Base-by-base conservation (phyloP, 2,888 invertebrate genomes). In the Latrodectus hesperus region DNA sequence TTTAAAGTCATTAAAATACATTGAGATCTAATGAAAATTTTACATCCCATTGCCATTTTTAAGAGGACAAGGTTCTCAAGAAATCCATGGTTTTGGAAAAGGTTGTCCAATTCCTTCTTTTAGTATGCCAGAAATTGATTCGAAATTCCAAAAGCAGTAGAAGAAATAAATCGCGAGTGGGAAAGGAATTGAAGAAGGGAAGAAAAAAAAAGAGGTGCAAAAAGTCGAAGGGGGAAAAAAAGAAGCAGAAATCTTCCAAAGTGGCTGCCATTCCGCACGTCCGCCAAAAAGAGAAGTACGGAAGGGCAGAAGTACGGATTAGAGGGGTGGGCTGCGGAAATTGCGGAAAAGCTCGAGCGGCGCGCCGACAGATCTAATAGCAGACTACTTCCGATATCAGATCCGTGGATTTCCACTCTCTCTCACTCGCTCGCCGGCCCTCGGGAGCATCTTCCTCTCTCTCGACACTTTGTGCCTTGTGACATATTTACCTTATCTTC, bases 271-370 rank as follows among this genome's bases (percentile, higher is more conserved):
- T 74, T 80, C 79, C 70, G 73, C 81, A 81, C 81, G 81, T 81
- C 38, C 81, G 65, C 52, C 60, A 26, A 49, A 52, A 68, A 77
- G 55, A 79, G 72, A 67, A 68, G 22, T 67, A 75, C 74, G 82
- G 82, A 82, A 82, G 75, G 75, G 75, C 49, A 16, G 82, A 82
- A 75, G 75, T 74, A 68, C 74, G 82, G 75, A 82, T 74, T 75
- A 75, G 74, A 65, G 65, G 52, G 74, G 53, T 64, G 38, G 68
- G 67, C 52, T 84, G 76, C 84, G 84, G 84, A 84, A 84, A 84
- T 84, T 84, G 84, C 84, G 77, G 84, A 84, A 76, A 76, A 72
- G 77, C 77, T 77, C 76, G 71, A 77, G 77, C 77, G 76, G 75
- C 68, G 55, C 70, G 17, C 84, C 76, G 76, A 65, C 84, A 76